phyloP scores from a whole-genome alignment of 2,797 vertebrate genomes.

The Gymnodraco acuticeps region DNA sequence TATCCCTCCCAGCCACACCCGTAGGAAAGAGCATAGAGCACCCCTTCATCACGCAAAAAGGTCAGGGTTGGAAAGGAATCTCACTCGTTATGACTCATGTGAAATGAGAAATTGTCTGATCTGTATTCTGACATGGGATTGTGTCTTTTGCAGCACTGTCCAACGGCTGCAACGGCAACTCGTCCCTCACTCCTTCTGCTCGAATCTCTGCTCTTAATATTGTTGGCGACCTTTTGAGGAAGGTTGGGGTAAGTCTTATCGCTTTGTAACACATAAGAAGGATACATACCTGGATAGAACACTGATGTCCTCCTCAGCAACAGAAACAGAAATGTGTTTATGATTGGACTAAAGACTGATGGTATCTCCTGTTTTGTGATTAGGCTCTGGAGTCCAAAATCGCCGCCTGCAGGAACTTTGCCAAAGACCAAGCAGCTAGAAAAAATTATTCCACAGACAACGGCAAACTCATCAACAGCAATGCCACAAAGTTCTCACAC shows the following conservation, averaged over 20 bases:
- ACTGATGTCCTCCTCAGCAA: conserved; percentile 1
- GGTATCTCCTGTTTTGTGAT: conserved; percentile 15
- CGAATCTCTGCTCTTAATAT: conserved; percentile 98
- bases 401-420: conserved; percentile 96
- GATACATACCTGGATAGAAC: background rate
- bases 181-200: conserved; percentile 94
- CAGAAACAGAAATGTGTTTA: background rate
- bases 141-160: conserved; percentile 84
- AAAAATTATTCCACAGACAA: conserved; percentile 91
- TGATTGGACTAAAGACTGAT: conserved; percentile 2
- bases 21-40: conserved; percentile 92
- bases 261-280: too few relatives aligned
- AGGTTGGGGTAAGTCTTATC: conserved; percentile 92
- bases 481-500: conserved; percentile 92
- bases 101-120: background rate
- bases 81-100: background rate
- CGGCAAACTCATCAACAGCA: conserved; percentile 86
- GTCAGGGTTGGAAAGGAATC: conserved; percentile 68
- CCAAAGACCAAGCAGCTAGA: conserved; percentile 95
- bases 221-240: conserved; percentile 96
- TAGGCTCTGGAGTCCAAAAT: conserved; percentile 98
- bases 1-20: conserved; percentile 96
- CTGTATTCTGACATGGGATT: conserved; percentile 12
- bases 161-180: conserved; percentile 91
- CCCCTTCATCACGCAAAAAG: conserved; percentile 91